Evolutionary conservation across 2,113 vertebrate species (phyloP).

Genomic region (Nycticebus coucang): DNA sequence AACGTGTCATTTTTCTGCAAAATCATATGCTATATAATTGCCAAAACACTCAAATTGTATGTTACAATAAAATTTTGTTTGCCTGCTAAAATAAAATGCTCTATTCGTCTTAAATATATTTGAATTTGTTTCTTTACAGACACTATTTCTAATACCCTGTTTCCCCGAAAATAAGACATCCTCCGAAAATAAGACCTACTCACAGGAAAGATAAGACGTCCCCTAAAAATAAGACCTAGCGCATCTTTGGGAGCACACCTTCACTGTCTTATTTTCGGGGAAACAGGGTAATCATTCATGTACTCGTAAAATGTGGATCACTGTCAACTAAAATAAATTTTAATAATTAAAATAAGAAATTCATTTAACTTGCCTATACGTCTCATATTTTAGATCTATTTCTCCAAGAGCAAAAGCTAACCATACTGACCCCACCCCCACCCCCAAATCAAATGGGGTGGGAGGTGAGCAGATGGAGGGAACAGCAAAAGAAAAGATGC

Average conservation of each 20-base stretch:
- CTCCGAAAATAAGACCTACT: too few species aligned
- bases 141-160: background rate
- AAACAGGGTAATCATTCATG: too few species aligned
- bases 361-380: slow-evolving; percentile 64
- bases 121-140: background rate
- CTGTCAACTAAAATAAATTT: slow-evolving; percentile 19
- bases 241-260: too few species aligned
- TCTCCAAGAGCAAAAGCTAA: slow-evolving; percentile 51
- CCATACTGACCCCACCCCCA: background rate
- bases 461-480: rapidly evolving
- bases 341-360: slow-evolving; percentile 3
- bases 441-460: background rate
- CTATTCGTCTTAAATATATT: background rate
- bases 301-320: background rate
- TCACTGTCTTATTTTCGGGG: too few species aligned
- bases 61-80: slow-evolving; percentile 22
- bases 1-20: background rate
- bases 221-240: too few species aligned
- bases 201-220: too few species aligned
- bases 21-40: background rate
- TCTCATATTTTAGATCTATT: slow-evolving; percentile 36
- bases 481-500: background rate
- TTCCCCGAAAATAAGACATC: too few species aligned
- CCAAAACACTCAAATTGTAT: background rate
- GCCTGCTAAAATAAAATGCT: slow-evolving; percentile 59